Evolutionary conservation across 2,797 vertebrate genomes (phyloP).

Genomic region (Sibirionetta formosa): DNA sequence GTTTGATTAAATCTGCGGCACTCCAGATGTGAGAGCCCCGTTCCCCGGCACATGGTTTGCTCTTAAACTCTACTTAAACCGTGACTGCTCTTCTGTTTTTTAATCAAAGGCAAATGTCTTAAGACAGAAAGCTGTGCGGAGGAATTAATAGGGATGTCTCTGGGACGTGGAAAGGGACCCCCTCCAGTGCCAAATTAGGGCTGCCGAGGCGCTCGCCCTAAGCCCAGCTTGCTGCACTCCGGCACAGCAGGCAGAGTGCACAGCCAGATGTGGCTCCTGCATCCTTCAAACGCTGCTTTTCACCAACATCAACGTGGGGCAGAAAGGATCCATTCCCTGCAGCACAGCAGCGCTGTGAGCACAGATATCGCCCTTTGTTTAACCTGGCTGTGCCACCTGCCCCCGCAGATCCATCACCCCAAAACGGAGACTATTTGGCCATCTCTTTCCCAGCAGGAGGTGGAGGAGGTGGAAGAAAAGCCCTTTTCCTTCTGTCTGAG

Average conservation of each 20-base stretch:
- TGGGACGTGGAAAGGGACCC: neutral
- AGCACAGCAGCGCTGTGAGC: rapidly evolving
- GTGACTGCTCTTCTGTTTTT: constrained; percentile 78
- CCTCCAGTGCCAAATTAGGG: constrained; percentile 9
- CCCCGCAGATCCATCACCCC: neutral
- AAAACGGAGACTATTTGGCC: neutral
- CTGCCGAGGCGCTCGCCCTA: neutral
- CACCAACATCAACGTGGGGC: rapidly evolving
- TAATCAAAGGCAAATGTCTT: constrained; percentile 78
- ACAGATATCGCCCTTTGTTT: neutral
- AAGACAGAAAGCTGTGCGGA: constrained; percentile 71
- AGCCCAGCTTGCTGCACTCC: neutral
- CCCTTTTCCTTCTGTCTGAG: neutral
- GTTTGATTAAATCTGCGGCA: constrained; percentile 76
- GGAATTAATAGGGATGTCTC: constrained; percentile 73
- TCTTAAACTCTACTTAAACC: constrained; percentile 73
- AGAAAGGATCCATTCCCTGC: rapidly evolving
- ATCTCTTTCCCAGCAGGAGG: neutral
- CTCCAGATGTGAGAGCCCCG: constrained; percentile 72
- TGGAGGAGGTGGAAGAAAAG: neutral
- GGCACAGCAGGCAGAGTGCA: neutral
- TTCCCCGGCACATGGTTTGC: constrained; percentile 23
- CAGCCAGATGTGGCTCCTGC: neutral
- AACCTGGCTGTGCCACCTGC: rapidly evolving
- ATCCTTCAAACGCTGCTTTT: neutral